A percentile compares a stretch with the other conserved stretches of the same genome.
Evolutionary conservation across 2,797 vertebrate species (phyloP).

Genomic region (Urocyon cinereoargenteus): DNA sequence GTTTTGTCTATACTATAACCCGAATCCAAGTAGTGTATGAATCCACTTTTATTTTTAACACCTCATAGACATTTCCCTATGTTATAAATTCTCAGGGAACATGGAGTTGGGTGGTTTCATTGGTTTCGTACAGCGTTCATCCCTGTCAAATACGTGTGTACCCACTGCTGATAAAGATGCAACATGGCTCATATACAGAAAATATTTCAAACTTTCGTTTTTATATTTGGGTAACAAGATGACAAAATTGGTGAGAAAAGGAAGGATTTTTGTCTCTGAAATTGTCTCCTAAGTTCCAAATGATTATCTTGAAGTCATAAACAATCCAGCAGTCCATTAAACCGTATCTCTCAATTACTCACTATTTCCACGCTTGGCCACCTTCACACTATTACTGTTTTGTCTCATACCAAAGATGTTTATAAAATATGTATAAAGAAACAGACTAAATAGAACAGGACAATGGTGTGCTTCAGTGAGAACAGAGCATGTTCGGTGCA

Average conservation of each 20-base stretch:
- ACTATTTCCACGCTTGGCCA: constrained; percentile 73
- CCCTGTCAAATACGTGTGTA: background rate
- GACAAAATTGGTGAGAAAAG: background rate
- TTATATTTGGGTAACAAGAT: background rate
- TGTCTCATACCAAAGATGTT: constrained; percentile 82
- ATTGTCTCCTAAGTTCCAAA: constrained; percentile 28
- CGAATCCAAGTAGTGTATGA: background rate
- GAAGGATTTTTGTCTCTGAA: background rate
- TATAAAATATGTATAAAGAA: constrained; percentile 83
- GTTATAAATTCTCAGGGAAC: background rate
- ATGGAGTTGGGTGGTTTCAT: background rate
- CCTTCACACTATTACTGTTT: constrained; percentile 86
- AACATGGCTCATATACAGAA: background rate
- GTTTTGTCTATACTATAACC: constrained; percentile 22
- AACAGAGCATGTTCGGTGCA: accelerated
- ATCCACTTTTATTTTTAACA: background rate
- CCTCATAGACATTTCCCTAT: background rate
- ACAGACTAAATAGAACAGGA: constrained; percentile 87
- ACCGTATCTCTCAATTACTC: constrained; percentile 44
- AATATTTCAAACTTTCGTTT: background rate
- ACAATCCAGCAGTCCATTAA: constrained; percentile 59
- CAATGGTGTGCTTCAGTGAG: background rate
- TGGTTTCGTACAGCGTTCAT: background rate
- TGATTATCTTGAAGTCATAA: constrained; percentile 66
- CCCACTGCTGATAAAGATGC: background rate